Conservation (phyloP, 2,797 vertebrate genomes). For the Distichodus sexfasciatus region DNA sequence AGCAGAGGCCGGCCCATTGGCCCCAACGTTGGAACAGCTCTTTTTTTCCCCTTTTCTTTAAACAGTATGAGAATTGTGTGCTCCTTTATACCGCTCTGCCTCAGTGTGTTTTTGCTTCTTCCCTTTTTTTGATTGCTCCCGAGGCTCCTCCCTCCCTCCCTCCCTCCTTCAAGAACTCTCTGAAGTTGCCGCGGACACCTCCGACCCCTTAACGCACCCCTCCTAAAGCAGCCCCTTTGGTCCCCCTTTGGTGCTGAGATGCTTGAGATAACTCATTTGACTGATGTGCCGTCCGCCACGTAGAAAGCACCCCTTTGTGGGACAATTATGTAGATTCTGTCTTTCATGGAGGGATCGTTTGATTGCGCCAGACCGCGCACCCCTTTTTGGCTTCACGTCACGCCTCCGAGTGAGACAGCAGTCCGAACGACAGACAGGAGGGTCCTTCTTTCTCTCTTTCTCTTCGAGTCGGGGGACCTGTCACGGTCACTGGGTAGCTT, state of each 20-base stretch:
- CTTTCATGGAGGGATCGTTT: conserved; percentile 39
- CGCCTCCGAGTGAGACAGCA: background rate
- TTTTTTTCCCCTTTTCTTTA: conserved; percentile 49
- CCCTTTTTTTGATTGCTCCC: conserved; percentile 46
- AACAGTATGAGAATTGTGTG: conserved; percentile 45
- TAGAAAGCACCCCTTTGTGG: conserved; percentile 65
- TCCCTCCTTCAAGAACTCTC: conserved; percentile 47
- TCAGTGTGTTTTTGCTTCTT: conserved; percentile 52
- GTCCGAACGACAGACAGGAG: too few relatives aligned
- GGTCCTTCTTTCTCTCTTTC: too few relatives aligned
- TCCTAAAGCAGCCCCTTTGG: too few relatives aligned
- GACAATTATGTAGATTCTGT: conserved; percentile 72
- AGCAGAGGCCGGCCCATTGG: conserved; percentile 65
- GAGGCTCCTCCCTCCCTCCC: conserved; percentile 10
- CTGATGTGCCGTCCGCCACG: conserved; percentile 69
- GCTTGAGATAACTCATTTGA: conserved; percentile 67
- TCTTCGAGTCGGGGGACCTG: too few relatives aligned
- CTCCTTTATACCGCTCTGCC: conserved; percentile 39
- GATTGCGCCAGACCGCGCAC: background rate
- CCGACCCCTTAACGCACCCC: too few relatives aligned
- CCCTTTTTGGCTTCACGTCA: background rate
- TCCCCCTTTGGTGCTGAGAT: conserved; percentile 58
- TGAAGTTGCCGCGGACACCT: conserved; percentile 62
- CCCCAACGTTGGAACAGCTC: conserved; percentile 52
- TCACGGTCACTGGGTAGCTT: too few relatives aligned